A percentile compares a stretch with the other conserved stretches of the same genome.
phyloP scores from a whole-genome alignment of 2,797 vertebrate species.

The Avahi laniger region DNA sequence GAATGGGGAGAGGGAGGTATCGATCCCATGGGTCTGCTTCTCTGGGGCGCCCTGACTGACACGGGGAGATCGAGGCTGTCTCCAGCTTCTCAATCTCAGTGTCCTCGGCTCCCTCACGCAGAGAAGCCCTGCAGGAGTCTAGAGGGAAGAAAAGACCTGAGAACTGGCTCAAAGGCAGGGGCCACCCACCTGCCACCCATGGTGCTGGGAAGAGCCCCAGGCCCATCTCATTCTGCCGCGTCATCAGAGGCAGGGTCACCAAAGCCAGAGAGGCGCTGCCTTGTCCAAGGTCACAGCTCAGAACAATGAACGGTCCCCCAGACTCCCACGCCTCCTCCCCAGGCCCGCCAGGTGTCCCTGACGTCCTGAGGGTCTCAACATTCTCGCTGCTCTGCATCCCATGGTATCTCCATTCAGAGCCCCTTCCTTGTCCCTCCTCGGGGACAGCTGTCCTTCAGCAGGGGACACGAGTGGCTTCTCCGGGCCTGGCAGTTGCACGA shows the following conservation, averaged over 20 bases:
- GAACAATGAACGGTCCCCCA: rapidly evolving
- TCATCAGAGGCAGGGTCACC: neutral
- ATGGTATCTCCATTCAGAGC: rapidly evolving
- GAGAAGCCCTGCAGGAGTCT: neutral
- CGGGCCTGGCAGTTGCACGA: neutral
- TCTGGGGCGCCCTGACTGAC: neutral
- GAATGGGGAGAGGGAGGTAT: rapidly evolving
- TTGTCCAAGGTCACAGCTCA: neutral
- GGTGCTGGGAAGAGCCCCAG: neutral
- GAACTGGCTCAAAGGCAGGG: neutral
- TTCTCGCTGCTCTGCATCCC: neutral
- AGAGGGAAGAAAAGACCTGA: neutral
- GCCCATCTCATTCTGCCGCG: neutral
- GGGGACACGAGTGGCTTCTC: no score
- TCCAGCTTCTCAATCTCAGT: neutral
- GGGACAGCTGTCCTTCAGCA: neutral
- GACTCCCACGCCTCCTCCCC: no score
- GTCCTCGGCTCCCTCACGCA: neutral
- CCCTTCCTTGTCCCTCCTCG: rapidly evolving
- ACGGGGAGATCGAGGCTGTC: neutral
- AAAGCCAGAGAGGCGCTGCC: no score
- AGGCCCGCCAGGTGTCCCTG: rapidly evolving
- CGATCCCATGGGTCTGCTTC: no score
- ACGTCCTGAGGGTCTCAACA: rapidly evolving
- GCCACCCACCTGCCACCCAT: neutral